Evolutionary conservation across 2,113 vertebrate species (phyloP).

Genomic region (Megaceryle torquata): DNA sequence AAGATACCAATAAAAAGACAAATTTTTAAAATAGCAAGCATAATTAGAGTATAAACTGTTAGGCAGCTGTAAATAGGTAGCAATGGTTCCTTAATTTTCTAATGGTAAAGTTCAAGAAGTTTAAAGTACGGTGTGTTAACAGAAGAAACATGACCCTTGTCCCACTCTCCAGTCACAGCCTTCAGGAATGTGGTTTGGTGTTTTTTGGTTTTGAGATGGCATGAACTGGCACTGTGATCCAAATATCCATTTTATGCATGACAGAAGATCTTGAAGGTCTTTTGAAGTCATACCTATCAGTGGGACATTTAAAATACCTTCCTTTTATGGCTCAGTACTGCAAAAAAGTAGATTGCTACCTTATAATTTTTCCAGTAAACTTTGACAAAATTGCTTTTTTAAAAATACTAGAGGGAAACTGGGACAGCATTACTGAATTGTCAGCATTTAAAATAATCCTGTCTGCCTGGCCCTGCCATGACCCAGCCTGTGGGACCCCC

Average conservation of each 20-base stretch:
- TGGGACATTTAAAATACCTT: background rate
- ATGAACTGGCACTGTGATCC: background rate
- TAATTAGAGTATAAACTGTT: background rate
- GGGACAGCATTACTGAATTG: background rate
- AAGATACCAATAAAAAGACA: background rate
- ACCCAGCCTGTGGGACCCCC: background rate
- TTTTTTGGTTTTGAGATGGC: background rate
- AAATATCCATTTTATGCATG: background rate
- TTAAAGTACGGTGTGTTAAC: background rate
- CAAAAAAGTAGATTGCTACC: background rate
- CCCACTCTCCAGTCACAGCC: background rate
- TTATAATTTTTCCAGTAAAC: background rate
- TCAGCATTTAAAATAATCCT: background rate
- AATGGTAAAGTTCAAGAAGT: background rate
- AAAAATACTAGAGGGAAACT: background rate
- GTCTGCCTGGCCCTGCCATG: background rate
- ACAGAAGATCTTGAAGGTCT: background rate
- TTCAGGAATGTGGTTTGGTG: background rate
- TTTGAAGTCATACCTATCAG: background rate
- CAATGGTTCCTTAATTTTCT: background rate
- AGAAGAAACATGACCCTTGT: background rate
- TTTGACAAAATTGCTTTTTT: background rate
- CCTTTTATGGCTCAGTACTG: background rate
- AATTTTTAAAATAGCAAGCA: background rate
- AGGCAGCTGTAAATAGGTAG: background rate